phyloP scores from a whole-genome alignment of 2,888 invertebrate species.

The Rotaria magnacalcarata region DNA sequence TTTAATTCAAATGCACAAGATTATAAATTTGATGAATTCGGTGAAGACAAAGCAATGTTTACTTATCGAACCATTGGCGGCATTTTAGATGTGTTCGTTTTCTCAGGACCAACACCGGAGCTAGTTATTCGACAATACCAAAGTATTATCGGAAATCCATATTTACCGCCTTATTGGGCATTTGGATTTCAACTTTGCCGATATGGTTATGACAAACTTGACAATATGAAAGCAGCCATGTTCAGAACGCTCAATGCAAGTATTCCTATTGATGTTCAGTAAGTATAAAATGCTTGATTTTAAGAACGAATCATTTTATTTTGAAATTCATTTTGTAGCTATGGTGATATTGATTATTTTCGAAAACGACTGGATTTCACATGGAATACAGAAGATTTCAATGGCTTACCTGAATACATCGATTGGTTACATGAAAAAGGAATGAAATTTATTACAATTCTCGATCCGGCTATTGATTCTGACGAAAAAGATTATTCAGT shows the following conservation, averaged over 20 bases:
- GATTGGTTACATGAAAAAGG: constrained; percentile 51
- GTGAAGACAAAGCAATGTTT: constrained; percentile 69
- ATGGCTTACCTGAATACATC: constrained; percentile 47
- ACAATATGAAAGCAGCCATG: constrained; percentile 53
- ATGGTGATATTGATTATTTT: constrained; percentile 56
- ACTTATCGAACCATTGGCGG: constrained; percentile 79
- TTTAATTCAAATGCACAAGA: constrained; percentile 72
- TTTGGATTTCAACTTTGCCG: constrained; percentile 81
- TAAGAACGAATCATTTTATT: background rate
- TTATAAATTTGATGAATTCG: constrained; percentile 50
- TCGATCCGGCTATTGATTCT: constrained; percentile 47
- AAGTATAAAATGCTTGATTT: background rate
- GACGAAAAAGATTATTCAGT: constrained; percentile 42
- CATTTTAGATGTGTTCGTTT: constrained; percentile 72
- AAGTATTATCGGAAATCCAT: constrained; percentile 51
- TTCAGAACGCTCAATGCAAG: constrained; percentile 52
- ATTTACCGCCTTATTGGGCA: constrained; percentile 67
- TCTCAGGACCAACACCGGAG: constrained; percentile 71
- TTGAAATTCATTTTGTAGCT: background rate
- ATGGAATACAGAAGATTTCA: constrained; percentile 51
- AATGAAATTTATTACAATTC: constrained; percentile 54
- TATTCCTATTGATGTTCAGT: constrained; percentile 51
- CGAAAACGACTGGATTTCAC: constrained; percentile 54
- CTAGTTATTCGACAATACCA: constrained; percentile 60
- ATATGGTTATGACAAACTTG: constrained; percentile 60